These are phyloP conservation scores for Caenorhabditis imperialis DNA, from an alignment of 2,888 invertebrate species.

Conservation along the genomic window DNA sequence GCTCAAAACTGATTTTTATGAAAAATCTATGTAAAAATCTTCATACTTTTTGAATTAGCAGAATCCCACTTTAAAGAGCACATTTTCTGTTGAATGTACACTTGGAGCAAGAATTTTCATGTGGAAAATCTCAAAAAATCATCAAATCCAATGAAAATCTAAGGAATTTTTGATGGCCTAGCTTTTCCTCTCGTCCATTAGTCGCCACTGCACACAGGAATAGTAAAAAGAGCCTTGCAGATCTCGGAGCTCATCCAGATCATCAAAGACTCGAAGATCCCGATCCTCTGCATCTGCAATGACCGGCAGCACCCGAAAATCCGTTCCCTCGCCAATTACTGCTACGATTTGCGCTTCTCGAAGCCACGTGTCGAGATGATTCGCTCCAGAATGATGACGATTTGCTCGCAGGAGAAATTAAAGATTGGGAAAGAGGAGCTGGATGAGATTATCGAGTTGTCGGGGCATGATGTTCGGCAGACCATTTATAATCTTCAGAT, in stretches of 20 bases:
- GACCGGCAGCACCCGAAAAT: conserved; percentile 87
- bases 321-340: conserved; percentile 91
- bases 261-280: conserved; percentile 90
- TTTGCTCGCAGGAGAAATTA: conserved; percentile 92
- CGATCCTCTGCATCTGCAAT: conserved; percentile 97
- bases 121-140: too few species aligned
- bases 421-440: conserved; percentile 85
- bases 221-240: too few species aligned
- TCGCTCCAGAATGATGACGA: conserved; percentile 89
- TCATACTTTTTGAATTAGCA: too few species aligned
- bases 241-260: conserved; percentile 88
- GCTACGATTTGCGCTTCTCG: conserved; percentile 90
- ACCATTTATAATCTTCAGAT: conserved; percentile 87
- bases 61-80: not conserved
- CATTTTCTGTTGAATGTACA: too few species aligned
- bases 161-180: too few species aligned
- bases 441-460: conserved; percentile 85
- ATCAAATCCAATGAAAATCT: too few species aligned
- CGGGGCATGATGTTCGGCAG: conserved; percentile 90
- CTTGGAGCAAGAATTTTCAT: too few species aligned
- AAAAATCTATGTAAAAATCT: too few species aligned
- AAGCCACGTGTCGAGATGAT: conserved; percentile 92
- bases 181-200: too few species aligned
- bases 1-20: too few species aligned
- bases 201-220: too few species aligned